Conservation (phyloP, 2,113 vertebrate genomes). For the Corynorhinus townsendii region DNA sequence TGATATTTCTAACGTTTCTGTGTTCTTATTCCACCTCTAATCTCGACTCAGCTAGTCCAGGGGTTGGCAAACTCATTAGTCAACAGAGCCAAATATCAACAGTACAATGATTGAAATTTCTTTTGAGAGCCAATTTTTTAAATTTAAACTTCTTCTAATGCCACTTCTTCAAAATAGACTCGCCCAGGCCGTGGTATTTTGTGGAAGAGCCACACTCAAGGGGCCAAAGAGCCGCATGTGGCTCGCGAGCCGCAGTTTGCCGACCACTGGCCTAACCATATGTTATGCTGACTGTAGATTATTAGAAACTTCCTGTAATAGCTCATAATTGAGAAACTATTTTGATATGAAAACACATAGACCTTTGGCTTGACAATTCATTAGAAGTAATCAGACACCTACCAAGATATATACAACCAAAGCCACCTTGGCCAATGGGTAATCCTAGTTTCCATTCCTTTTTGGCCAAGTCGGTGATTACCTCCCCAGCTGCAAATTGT, state of each 20-base stretch:
- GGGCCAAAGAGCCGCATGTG: no score
- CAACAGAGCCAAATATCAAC: no score
- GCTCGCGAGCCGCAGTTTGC: no score
- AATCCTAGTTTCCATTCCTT: conserved; percentile 93
- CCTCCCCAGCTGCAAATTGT: conserved; percentile 88
- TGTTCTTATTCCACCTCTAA: neutral
- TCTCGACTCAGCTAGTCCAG: neutral
- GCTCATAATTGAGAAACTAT: neutral
- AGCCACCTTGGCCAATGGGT: conserved; percentile 92
- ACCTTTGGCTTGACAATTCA: neutral
- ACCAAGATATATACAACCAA: conserved; percentile 95
- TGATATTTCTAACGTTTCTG: neutral
- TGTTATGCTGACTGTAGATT: neutral
- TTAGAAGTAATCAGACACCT: conserved; percentile 44
- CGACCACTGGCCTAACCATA: neutral
- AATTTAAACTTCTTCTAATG: no score
- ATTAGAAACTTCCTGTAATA: neutral
- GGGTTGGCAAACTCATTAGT: no score
- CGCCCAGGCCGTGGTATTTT: no score
- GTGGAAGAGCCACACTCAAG: no score
- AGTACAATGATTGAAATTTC: no score
- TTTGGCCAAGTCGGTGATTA: conserved; percentile 89
- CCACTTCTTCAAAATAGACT: no score
- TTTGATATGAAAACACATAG: neutral
- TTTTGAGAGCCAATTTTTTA: no score